Evolutionary conservation across 1,140 invertebrate species (phyloP).

Genomic region (Drosophila kepulauana): DNA sequence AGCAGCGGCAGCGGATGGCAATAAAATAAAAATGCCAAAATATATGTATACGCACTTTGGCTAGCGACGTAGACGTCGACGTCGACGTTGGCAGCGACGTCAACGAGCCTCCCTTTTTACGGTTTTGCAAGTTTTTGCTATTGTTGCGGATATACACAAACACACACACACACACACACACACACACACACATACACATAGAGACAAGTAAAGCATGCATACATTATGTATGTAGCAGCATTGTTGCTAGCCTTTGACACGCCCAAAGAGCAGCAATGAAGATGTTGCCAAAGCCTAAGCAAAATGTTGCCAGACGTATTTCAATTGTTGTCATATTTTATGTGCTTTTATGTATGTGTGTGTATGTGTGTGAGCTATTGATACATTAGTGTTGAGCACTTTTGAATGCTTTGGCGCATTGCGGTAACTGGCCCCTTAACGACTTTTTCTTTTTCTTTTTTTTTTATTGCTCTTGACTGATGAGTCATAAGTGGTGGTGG

Average conservation of each 20-base stretch:
- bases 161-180: background rate
- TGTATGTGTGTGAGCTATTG: constrained; percentile 17
- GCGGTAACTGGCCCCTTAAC: constrained; percentile 31
- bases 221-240: background rate
- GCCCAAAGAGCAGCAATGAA: constrained; percentile 16
- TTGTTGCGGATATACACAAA: constrained; percentile 2
- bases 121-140: constrained; percentile 24
- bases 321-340: constrained; percentile 32
- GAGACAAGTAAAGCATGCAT: background rate
- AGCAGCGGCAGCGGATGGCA: constrained; percentile 1
- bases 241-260: constrained; percentile 50
- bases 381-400: constrained; percentile 44
- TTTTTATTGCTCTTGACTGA: constrained; percentile 27
- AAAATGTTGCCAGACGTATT: constrained; percentile 71
- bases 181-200: background rate
- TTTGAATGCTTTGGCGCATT: constrained; percentile 27
- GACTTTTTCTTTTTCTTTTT: constrained; percentile 28
- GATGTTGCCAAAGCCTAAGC: constrained; percentile 24
- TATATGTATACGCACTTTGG: constrained; percentile 26
- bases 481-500: constrained; percentile 26
- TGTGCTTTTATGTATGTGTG: background rate
- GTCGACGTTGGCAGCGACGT: constrained; percentile 35
- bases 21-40: constrained; percentile 4
- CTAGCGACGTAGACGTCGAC: constrained; percentile 21
- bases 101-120: constrained; percentile 72